phyloP scores from a whole-genome alignment of 2,888 invertebrate genomes.

The Nesidiocoris tenuis region DNA sequence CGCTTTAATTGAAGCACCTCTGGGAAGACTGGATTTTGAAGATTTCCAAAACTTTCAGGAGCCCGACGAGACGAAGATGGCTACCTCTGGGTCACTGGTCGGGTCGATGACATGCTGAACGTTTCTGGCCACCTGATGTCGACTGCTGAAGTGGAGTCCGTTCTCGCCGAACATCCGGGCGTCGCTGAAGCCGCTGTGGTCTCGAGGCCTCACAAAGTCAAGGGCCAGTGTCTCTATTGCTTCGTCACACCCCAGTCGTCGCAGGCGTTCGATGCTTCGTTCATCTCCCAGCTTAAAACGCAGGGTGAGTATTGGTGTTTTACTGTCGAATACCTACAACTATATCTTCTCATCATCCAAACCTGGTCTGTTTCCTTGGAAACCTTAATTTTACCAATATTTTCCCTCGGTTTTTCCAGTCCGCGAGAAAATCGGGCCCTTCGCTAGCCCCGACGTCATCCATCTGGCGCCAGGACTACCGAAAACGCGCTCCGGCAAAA shows the following conservation, averaged over 20 bases:
- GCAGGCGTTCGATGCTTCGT: conserved; percentile 66
- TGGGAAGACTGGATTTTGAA: too few relatives aligned
- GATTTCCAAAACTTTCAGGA: too few relatives aligned
- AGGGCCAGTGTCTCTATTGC: conserved; percentile 96
- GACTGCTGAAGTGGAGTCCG: conserved; percentile 89
- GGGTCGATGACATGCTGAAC: conserved; percentile 98
- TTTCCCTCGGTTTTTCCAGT: conserved; percentile 67
- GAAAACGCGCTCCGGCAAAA: conserved; percentile 96
- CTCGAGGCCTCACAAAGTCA: conserved; percentile 87
- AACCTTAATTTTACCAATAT: too few relatives aligned
- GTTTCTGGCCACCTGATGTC: conserved; percentile 98
- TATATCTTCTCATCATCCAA: too few relatives aligned
- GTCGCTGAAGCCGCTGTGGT: conserved; percentile 97
- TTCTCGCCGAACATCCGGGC: conserved; percentile 71
- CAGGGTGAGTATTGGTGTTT: conserved; percentile 56
- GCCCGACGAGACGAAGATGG: conserved; percentile 90
- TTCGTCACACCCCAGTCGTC: conserved; percentile 90
- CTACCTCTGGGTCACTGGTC: conserved; percentile 93
- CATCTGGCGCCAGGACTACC: conserved; percentile 93
- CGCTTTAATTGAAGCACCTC: too few relatives aligned
- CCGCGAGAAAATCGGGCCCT: conserved; percentile 88
- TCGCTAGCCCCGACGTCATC: conserved; percentile 91
- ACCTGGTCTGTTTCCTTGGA: too few relatives aligned
- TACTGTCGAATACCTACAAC: too few relatives aligned
- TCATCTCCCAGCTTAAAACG: conserved; percentile 71